Evolutionary conservation across 2,797 vertebrate species (phyloP).

Genomic region (Siniperca undulata): DNA sequence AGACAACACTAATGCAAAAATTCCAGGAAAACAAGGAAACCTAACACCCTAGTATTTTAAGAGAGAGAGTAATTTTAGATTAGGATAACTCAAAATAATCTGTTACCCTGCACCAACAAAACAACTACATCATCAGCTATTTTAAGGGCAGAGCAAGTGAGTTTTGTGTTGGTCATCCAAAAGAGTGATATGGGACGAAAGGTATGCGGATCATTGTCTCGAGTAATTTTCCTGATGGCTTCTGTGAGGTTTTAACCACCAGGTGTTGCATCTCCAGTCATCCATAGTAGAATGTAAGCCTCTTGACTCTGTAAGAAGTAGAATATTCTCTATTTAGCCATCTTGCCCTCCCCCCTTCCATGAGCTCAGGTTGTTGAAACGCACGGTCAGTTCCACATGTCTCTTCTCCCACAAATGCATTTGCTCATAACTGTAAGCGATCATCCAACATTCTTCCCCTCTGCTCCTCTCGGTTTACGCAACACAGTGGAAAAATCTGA

Average conservation of each 20-base stretch:
- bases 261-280: not conserved
- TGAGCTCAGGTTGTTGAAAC: constrained; percentile 45
- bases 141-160: constrained; percentile 28
- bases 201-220: constrained; percentile 37
- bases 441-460: constrained; percentile 60
- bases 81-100: constrained; percentile 20
- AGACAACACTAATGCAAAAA: constrained; percentile 15
- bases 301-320: not conserved
- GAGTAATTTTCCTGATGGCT: constrained; percentile 14
- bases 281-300: not conserved
- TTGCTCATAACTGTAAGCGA: constrained; percentile 53
- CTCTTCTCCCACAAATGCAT: constrained; percentile 44
- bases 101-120: constrained; percentile 6
- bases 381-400: constrained; percentile 38
- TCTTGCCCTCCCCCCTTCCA: constrained; percentile 11
- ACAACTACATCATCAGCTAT: constrained; percentile 28
- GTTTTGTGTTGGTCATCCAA: constrained; percentile 21
- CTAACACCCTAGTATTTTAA: not conserved
- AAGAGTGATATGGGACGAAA: constrained; percentile 9
- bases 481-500: constrained; percentile 41
- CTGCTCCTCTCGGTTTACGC: constrained; percentile 54
- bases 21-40: constrained; percentile 46
- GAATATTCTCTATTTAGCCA: not conserved
- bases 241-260: constrained; percentile 17
- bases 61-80: constrained; percentile 28